These are phyloP conservation scores for Glaucidium brasilianum DNA, from an alignment of 2,113 vertebrate species.

Conservation along the genomic window DNA sequence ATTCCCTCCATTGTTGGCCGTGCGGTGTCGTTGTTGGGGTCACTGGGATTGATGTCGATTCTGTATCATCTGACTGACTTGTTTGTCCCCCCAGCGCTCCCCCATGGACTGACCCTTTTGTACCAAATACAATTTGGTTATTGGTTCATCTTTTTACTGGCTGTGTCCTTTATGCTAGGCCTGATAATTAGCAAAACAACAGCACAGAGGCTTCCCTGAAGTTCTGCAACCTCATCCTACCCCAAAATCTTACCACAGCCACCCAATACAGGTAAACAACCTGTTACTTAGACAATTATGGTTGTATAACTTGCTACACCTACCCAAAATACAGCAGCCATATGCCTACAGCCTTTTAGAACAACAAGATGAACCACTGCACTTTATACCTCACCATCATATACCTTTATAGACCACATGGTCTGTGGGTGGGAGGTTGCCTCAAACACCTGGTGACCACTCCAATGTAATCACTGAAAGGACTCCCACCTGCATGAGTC, in stretches of 20 bases:
- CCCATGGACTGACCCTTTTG: too few species aligned
- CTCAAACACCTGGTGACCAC: not conserved
- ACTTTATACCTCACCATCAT: not conserved
- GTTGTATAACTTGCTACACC: not conserved
- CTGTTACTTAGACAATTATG: accelerated
- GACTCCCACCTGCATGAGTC: not conserved
- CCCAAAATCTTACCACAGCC: not conserved
- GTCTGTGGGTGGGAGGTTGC: not conserved
- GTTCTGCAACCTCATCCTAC: too few species aligned
- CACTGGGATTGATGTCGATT: too few species aligned
- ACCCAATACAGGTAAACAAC: not conserved
- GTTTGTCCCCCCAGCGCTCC: too few species aligned
- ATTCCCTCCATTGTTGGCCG: too few species aligned
- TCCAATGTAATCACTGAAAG: not conserved
- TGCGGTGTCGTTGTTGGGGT: too few species aligned
- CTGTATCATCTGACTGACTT: too few species aligned
- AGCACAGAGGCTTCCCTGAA: not conserved
- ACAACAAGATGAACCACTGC: accelerated
- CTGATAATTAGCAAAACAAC: too few species aligned
- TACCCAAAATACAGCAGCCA: not conserved
- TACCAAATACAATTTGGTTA: too few species aligned
- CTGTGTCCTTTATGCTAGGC: too few species aligned
- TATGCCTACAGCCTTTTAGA: not conserved
- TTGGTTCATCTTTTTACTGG: too few species aligned
- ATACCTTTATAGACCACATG: too few species aligned